Base-by-base conservation (phyloP, 2,113 vertebrate species). In the Alethe castanea region DNA sequence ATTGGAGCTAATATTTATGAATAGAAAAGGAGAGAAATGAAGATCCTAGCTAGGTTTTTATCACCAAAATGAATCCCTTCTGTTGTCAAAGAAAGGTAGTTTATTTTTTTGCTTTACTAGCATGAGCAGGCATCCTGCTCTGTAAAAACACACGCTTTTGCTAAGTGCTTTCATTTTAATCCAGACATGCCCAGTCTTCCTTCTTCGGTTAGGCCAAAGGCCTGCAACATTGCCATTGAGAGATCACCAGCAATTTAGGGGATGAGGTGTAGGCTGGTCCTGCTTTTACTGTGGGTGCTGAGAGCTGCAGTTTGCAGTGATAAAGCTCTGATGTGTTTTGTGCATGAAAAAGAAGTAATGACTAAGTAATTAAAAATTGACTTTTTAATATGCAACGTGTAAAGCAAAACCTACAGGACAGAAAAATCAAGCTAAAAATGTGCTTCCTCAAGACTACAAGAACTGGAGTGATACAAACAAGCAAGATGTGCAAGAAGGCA, bases 181-280 rank as follows among this genome's bases (percentile, higher is more conserved):
- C 6, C 33, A 33, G 31, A 24, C 31, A 7, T 73, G 28, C 28
- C 36, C 40, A 44, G 2, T 4, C 19, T 71, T 72, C 42, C 57
- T 87, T 50, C 16, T 66, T 12, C 25, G 20, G 9, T 76, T 54
- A 72, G 25, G 44, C 40, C 81, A 40, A 38, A 52, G 71, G 38
- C 14, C 44, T 56, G 22, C 50, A 35, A 7, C 0, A 0, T 33
- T 0, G 1, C n/a, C 0, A 1, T 25, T 47, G 40, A 57, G 72
- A 44, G 26, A 6, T 69, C 47, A 22, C n/a, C 40, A 47, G 2
- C 33, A 26, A 3, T 35, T 67, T 26, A 7, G 66, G 28, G 18
- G 8, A 5, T n/a, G 48, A 54, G 29, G 8, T 9, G 6, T 48
- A 44, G 11, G 61, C 52, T 77, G 53, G 5, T 45, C 28, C 48